Conservation (phyloP, 2,113 vertebrate genomes). For the Nothoprocta pentlandii region DNA sequence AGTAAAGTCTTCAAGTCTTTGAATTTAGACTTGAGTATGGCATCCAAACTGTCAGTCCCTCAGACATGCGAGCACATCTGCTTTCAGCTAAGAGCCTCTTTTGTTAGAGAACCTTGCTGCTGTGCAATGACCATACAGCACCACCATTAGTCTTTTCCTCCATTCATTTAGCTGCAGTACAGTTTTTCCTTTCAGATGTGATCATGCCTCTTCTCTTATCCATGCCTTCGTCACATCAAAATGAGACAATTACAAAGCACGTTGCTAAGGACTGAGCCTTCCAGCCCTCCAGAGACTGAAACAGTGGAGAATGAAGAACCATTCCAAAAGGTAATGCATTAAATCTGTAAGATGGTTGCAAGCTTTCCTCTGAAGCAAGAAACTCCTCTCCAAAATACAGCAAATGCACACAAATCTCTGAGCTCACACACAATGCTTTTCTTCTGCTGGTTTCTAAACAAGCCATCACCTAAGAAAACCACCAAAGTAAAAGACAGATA, state of each 20-base stretch:
- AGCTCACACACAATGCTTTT: background rate
- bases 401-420: background rate
- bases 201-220: background rate
- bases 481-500: background rate
- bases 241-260: background rate
- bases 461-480: background rate
- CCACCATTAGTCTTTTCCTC: background rate
- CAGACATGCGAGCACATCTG: background rate
- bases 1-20: background rate
- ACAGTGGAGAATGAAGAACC: fast-evolving
- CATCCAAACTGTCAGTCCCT: background rate
- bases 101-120: background rate
- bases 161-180: background rate
- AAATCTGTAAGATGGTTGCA: background rate
- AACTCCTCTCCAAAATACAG: background rate
- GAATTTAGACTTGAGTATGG: background rate
- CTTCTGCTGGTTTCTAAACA: background rate
- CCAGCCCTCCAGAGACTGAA: background rate
- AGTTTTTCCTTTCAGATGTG: background rate
- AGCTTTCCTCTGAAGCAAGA: background rate
- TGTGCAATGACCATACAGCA: background rate
- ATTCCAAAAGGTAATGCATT: background rate
- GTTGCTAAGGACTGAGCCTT: background rate
- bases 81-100: background rate
- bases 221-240: background rate